Percentiles rank a stretch among this genome's conserved stretches.
Conservation (phyloP, 2,797 vertebrate species). For the Labeo calbasu region DNA sequence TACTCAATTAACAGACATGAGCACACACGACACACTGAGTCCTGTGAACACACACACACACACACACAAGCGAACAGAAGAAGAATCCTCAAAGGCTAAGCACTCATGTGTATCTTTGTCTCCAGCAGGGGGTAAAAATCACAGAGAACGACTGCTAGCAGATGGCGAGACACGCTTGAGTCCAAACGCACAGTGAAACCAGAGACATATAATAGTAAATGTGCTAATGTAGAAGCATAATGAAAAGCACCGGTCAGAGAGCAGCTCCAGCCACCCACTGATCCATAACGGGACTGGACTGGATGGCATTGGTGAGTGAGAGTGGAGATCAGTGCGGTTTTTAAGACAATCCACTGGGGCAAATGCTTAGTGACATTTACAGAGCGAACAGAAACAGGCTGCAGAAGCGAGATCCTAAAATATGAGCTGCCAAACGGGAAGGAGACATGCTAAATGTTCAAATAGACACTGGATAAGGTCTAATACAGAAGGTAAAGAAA, state of each 20-base stretch:
- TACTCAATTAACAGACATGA: conserved; percentile 32
- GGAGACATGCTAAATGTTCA: not conserved
- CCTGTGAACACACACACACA: conserved; percentile 23
- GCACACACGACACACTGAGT: not conserved
- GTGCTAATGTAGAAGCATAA: conserved; percentile 27
- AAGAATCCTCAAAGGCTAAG: conserved; percentile 35
- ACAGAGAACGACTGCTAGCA: conserved; percentile 43
- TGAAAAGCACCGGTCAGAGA: not conserved
- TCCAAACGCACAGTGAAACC: conserved; percentile 38
- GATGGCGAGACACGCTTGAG: conserved; percentile 56
- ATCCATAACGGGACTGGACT: not conserved
- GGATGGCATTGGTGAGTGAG: not conserved
- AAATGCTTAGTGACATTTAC: conserved; percentile 39
- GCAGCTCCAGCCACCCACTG: not conserved
- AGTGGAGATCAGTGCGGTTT: not conserved
- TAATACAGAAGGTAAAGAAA: not conserved
- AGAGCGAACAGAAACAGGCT: not conserved
- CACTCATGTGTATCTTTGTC: conserved; percentile 45
- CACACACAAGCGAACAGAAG: not conserved
- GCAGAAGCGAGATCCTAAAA: not conserved
- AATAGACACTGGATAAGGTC: not conserved
- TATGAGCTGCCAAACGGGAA: not conserved
- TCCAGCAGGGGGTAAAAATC: conserved; percentile 44
- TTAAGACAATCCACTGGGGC: not conserved
- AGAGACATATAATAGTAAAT: conserved; percentile 35